These are phyloP conservation scores for Ichneumoninae sp. DNA, from an alignment of 2,888 invertebrate genomes.

Conservation along the genomic window DNA sequence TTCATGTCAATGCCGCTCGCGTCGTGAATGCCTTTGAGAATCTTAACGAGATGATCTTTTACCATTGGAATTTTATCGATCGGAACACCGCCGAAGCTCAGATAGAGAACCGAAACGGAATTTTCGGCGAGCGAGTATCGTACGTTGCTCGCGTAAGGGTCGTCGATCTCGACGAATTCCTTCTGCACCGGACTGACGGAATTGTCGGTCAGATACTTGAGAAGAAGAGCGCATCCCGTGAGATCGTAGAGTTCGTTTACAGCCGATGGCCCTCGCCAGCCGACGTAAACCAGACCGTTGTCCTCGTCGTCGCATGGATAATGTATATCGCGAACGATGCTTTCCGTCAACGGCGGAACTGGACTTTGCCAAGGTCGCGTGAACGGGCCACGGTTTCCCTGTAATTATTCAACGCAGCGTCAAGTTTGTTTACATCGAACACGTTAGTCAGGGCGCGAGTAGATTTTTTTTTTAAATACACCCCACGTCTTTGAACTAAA, in stretches of 20 bases:
- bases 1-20: constrained; percentile 89
- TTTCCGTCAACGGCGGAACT: constrained; percentile 88
- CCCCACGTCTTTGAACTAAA: neutral
- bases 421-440: neutral
- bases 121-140: constrained; percentile 90
- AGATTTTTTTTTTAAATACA: no score
- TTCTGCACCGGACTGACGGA: constrained; percentile 93
- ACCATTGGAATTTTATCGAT: constrained; percentile 88
- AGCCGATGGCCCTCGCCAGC: constrained; percentile 92
- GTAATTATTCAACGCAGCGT: constrained; percentile 11
- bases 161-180: constrained; percentile 92
- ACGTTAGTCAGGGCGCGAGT: no score
- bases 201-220: constrained; percentile 94
- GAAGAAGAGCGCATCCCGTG: constrained; percentile 88
- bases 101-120: constrained; percentile 88
- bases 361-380: constrained; percentile 91
- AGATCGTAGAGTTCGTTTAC: constrained; percentile 87
- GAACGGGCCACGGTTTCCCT: constrained; percentile 87
- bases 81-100: constrained; percentile 92
- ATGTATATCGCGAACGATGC: constrained; percentile 86
- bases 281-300: constrained; percentile 91
- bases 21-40: constrained; percentile 85
- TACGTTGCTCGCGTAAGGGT: constrained; percentile 92
- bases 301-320: constrained; percentile 95
- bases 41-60: constrained; percentile 86